These are phyloP conservation scores for Synergus japonicus DNA, from an alignment of 2,888 invertebrate species.

Conservation along the genomic window DNA sequence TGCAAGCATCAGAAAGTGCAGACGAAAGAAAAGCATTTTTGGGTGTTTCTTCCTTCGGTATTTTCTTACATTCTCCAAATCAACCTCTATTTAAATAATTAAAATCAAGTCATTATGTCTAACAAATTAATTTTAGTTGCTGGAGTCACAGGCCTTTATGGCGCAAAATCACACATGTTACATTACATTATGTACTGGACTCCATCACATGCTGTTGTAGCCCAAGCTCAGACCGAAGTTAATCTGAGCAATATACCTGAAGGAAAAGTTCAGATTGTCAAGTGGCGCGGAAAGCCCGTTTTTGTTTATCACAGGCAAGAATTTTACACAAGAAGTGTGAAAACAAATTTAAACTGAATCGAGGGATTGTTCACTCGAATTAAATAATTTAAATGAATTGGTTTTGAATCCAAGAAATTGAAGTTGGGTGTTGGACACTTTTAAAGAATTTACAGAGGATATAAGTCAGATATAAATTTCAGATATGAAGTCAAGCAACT, in stretches of 20 bases:
- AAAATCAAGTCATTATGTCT: neutral
- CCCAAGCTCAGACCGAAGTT: slow-evolving; percentile 87
- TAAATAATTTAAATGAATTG: too few species aligned
- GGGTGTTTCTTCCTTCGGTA: slow-evolving; percentile 79
- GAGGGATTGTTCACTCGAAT: too few species aligned
- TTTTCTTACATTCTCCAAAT: slow-evolving; percentile 21
- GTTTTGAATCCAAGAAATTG: too few species aligned
- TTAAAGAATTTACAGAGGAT: neutral
- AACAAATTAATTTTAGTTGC: slow-evolving; percentile 75
- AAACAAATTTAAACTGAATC: neutral
- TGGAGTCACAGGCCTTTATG: slow-evolving; percentile 81
- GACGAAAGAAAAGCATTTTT: slow-evolving; percentile 78
- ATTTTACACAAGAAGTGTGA: neutral
- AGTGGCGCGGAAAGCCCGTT: slow-evolving; percentile 91
- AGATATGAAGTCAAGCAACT: neutral
- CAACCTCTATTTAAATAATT: neutral
- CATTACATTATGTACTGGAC: slow-evolving; percentile 81
- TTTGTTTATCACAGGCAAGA: slow-evolving; percentile 84
- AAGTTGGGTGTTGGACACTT: too few species aligned
- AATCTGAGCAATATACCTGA: slow-evolving; percentile 84
- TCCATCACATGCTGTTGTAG: slow-evolving; percentile 86
- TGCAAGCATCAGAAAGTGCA: slow-evolving; percentile 69
- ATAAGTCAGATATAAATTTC: neutral
- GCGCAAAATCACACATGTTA: slow-evolving; percentile 81
- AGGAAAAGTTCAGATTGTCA: slow-evolving; percentile 83